Evolutionary conservation across 2,888 invertebrate species (phyloP).

Genomic region (Thalpophila matura): DNA sequence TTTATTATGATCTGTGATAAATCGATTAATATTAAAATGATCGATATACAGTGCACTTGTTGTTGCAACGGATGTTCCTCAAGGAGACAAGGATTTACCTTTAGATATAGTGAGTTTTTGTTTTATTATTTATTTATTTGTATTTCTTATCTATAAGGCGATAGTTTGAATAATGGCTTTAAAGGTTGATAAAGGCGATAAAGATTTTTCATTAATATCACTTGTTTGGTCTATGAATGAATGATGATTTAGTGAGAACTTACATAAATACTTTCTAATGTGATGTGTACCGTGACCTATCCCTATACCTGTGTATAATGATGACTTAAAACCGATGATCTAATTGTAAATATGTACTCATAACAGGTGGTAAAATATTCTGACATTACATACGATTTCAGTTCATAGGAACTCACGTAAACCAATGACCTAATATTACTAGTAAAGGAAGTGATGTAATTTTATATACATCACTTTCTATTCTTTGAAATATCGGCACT

Average conservation of each 20-base stretch:
- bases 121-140: conserved; percentile 35
- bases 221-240: background rate
- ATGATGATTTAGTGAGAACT: background rate
- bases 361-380: conserved; percentile 35
- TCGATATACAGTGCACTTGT: conserved; percentile 74
- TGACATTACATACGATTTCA: conserved; percentile 27
- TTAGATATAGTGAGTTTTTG: conserved; percentile 75
- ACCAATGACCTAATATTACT: conserved; percentile 57
- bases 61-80: conserved; percentile 78
- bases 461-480: conserved; percentile 53
- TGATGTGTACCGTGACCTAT: conserved; percentile 42
- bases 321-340: conserved; percentile 44
- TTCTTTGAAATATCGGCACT: conserved; percentile 48
- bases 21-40: conserved; percentile 73
- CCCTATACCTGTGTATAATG: conserved; percentile 33
- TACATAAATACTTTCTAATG: conserved; percentile 21
- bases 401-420: conserved; percentile 28
- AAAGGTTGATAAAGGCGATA: conserved; percentile 26
- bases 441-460: conserved; percentile 37
- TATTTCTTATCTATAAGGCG: conserved; percentile 1
- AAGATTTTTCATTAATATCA: background rate
- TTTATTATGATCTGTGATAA: conserved; percentile 81
- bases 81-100: conserved; percentile 68
- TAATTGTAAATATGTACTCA: conserved; percentile 23
- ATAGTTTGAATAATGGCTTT: conserved; percentile 20